Percentiles rank a stretch among this genome's conserved stretches.
These are phyloP conservation scores for Heliothis subflexa DNA, from an alignment of 1,140 invertebrate species.

Conservation along the genomic window DNA sequence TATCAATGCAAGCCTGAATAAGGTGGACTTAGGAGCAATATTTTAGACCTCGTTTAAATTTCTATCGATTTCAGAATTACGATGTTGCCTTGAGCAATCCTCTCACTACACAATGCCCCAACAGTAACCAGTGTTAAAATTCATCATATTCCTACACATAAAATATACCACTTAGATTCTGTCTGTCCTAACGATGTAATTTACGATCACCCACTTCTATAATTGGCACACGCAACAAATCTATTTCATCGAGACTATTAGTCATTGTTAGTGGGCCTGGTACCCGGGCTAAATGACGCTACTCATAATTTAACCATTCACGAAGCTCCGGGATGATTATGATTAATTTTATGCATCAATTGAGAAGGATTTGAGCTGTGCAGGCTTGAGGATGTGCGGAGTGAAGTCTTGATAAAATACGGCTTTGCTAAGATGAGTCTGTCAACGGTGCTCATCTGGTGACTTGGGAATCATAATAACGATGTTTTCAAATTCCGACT, in stretches of 20 bases:
- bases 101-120: conserved; percentile 1
- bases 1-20: conserved; percentile 5
- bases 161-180: conserved; percentile 40
- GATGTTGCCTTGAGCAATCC: not conserved
- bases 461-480: not conserved
- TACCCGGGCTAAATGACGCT: conserved; percentile 20
- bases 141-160: conserved; percentile 31
- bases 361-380: conserved; percentile 19
- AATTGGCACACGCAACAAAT: conserved; percentile 50
- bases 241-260: conserved; percentile 47
- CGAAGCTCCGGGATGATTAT: conserved; percentile 35
- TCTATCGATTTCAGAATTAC: not conserved
- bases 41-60: conserved; percentile 4
- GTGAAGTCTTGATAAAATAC: not conserved
- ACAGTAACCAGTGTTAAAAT: conserved; percentile 26
- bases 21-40: not conserved
- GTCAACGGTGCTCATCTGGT: not conserved
- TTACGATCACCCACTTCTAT: conserved; percentile 50
- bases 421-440: not conserved
- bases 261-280: conserved; percentile 42
- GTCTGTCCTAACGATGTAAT: conserved; percentile 45
- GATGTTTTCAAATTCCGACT: not conserved
- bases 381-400: not conserved
- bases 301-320: conserved; percentile 38
- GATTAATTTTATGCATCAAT: conserved; percentile 47